Conservation (phyloP, 2,113 vertebrate species). For the Peucedramus taeniatus region DNA sequence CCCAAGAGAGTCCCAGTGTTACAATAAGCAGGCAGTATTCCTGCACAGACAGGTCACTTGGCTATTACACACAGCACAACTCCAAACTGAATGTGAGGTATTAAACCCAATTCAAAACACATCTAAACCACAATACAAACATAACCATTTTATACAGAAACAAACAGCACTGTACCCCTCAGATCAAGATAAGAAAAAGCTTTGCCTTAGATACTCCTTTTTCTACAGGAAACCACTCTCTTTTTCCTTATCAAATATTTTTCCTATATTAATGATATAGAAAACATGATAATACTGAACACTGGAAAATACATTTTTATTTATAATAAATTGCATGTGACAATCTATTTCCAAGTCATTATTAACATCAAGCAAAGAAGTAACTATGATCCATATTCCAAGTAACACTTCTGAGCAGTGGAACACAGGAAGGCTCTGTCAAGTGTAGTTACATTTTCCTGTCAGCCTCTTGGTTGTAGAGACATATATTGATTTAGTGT, state of each 20-base stretch:
- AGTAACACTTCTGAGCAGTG: neutral
- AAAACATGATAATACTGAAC: neutral
- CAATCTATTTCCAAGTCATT: neutral
- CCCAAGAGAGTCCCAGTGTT: neutral
- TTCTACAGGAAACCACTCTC: neutral
- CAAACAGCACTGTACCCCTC: neutral
- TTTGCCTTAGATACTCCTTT: neutral
- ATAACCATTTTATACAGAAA: neutral
- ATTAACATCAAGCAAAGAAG: neutral
- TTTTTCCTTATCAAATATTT: neutral
- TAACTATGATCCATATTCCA: neutral
- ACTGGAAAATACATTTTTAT: neutral
- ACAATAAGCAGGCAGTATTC: neutral
- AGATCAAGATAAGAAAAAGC: neutral
- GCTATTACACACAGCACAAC: neutral
- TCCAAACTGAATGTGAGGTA: neutral
- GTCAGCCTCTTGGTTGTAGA: neutral
- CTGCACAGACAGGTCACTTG: neutral
- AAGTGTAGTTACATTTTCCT: neutral
- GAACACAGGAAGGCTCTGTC: neutral
- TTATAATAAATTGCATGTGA: neutral
- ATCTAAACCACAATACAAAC: neutral
- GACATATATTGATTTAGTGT: neutral
- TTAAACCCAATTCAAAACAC: neutral
- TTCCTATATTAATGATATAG: neutral